Percentiles rank a stretch among this genome's conserved stretches.
phyloP scores from a whole-genome alignment of 2,888 invertebrate genomes.

The Venusia cambrica region DNA sequence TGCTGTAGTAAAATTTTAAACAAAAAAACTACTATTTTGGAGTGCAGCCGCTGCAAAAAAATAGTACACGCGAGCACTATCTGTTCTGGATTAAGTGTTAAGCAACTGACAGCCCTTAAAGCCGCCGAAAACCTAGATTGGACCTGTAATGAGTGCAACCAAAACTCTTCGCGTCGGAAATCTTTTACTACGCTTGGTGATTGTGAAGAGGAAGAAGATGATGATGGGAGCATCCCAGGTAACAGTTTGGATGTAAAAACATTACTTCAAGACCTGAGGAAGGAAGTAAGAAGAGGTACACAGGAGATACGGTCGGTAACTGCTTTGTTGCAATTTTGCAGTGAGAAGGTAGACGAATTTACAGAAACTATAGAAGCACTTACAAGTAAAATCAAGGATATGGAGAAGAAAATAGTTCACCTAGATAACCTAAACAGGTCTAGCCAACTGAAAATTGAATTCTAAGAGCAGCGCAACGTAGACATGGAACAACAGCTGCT shows the following conservation, averaged over 20 bases:
- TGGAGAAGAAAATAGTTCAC: too few species aligned
- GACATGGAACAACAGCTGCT: constrained; percentile 1
- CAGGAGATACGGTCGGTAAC: too few species aligned
- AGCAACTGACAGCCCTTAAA: not conserved
- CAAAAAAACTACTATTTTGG: constrained; percentile 2
- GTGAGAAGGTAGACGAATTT: constrained; percentile 1
- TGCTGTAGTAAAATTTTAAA: constrained; percentile 4
- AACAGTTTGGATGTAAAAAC: not conserved
- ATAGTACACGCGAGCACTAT: not conserved
- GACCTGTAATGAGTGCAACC: not conserved
- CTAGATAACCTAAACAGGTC: constrained; percentile 1
- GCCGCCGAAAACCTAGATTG: constrained; percentile 1
- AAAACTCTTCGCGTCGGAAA: not conserved
- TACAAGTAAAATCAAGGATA: constrained; percentile 1
- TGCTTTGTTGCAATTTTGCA: not conserved
- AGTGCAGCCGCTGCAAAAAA: constrained; percentile 2
- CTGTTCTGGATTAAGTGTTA: not conserved
- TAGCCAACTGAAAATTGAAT: too few species aligned
- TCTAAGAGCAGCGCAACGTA: not conserved
- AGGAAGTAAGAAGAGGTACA: not conserved
- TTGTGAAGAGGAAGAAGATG: not conserved
- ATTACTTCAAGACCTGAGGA: not conserved
- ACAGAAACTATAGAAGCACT: constrained; percentile 2
- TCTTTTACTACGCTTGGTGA: not conserved
- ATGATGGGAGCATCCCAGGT: not conserved